Conservation (phyloP, 1,140 invertebrate genomes). For the Yoshiicerus persimilis region DNA sequence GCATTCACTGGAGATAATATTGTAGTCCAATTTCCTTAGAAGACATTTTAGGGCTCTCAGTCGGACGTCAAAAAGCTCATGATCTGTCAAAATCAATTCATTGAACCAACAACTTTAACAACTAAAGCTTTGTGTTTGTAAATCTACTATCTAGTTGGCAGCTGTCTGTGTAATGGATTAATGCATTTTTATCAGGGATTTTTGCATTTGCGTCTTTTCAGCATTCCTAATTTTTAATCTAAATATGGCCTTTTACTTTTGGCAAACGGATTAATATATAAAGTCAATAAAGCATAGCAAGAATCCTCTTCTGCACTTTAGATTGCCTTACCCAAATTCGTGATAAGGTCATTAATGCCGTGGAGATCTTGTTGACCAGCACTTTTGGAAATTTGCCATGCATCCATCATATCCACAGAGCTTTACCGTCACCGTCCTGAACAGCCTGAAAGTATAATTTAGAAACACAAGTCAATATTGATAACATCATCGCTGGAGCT, state of each 20-base stretch:
- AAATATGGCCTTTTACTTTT: too few relatives aligned
- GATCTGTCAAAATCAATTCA: too few relatives aligned
- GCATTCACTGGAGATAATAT: slow-evolving; percentile 29
- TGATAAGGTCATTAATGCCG: neutral
- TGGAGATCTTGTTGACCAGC: neutral
- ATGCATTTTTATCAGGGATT: neutral
- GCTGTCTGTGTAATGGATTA: too few relatives aligned
- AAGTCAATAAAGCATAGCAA: too few relatives aligned
- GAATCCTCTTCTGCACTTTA: neutral
- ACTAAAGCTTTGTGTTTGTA: neutral
- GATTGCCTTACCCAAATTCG: neutral
- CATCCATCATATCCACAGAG: neutral
- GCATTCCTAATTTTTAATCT: too few relatives aligned
- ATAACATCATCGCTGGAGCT: too few relatives aligned
- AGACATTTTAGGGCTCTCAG: slow-evolving; percentile 40
- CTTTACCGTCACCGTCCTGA: too few relatives aligned
- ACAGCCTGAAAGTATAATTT: neutral
- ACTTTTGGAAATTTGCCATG: neutral
- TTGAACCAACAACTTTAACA: too few relatives aligned
- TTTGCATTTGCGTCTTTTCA: too few relatives aligned
- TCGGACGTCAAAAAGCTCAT: slow-evolving; percentile 39
- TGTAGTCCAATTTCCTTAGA: slow-evolving; percentile 36
- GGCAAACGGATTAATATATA: too few relatives aligned
- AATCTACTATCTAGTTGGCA: too few relatives aligned
- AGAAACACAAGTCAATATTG: neutral